Evolutionary conservation across 2,888 invertebrate species (phyloP).

Genomic region (Cantharis nigra): DNA sequence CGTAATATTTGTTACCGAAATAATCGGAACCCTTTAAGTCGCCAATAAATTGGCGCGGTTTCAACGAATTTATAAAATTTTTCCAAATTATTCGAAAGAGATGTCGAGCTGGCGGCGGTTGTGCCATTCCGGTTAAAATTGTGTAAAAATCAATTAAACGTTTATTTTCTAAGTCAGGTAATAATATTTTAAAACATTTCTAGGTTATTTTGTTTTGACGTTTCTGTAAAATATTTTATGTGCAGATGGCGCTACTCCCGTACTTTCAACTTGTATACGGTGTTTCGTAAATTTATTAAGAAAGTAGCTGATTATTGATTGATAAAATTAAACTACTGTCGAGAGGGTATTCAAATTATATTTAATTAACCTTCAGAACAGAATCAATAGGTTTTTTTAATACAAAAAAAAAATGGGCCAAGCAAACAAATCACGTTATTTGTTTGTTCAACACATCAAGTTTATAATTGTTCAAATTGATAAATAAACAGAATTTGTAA

Average conservation of each 20-base stretch:
- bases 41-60: constrained; percentile 61
- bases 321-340: not conserved
- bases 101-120: constrained; percentile 45
- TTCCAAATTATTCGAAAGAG: constrained; percentile 57
- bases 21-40: constrained; percentile 73
- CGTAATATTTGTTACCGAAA: constrained; percentile 81
- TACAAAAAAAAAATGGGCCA: too few relatives aligned
- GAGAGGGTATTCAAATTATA: not conserved
- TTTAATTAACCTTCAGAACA: not conserved
- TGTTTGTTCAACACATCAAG: not conserved
- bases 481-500: not conserved
- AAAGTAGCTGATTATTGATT: not conserved
- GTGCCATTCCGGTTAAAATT: constrained; percentile 39
- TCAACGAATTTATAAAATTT: constrained; percentile 68
- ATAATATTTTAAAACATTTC: not conserved
- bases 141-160: not conserved
- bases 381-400: too few relatives aligned
- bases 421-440: not conserved
- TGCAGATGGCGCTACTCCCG: not conserved
- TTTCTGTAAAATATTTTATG: not conserved
- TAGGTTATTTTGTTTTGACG: not conserved
- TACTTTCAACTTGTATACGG: not conserved
- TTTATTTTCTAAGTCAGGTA: not conserved
- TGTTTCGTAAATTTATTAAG: not conserved
- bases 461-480: not conserved